Base-by-base conservation (phyloP, 2,888 invertebrate genomes). In the Argyresthia albistria region DNA sequence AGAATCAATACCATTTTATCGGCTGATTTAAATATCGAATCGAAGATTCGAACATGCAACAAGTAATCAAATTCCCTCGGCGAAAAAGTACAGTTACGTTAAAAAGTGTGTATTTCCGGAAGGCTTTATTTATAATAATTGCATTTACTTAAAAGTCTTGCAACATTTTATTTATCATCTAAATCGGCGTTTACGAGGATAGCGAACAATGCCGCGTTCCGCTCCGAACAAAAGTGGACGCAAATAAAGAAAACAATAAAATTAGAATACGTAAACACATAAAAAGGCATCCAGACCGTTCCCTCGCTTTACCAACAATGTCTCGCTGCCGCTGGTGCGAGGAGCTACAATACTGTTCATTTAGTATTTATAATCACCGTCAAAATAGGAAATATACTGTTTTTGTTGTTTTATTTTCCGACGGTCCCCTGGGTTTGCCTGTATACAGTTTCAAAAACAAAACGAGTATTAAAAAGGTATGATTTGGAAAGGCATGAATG, bases 161-260 rank as follows among this genome's bases (percentile, higher is more conserved):
- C 82, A 80, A 81, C 82, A 82, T 86, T 86, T 84, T 84, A 84
- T 86, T 81, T 86, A 86, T 82, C 80, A 83, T 84, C 84, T 81
- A 83, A 86, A 86, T 83, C 81, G 82, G 73, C 84, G 80, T 87
- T 86, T 87, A 86, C 83, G 86, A 84, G 70, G 70, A 83, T 70
- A 70, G 68, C 70, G 78, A 84, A 87, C 86, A 86, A 87, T 84
- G 84, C 82, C 77, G 77, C 71, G 76, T 76, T 69, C 75, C 72
- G 82, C 76, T 80, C 83, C 81, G 76, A 81, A 86, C 84, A 82
- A 86, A 87, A 87, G 87, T 87, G 86, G 78, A 81, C 87, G 86
- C 86, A 80, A 87, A 87, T 84, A 86, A 87, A 83, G 86, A 84
- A 86, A 82, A 87, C 87, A 87, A 87, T 87, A 86, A 86, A 87